A percentile compares a stretch with the other conserved stretches of the same genome.
Conservation (phyloP, 2,797 vertebrate genomes). For the Propithecus deckenii region DNA sequence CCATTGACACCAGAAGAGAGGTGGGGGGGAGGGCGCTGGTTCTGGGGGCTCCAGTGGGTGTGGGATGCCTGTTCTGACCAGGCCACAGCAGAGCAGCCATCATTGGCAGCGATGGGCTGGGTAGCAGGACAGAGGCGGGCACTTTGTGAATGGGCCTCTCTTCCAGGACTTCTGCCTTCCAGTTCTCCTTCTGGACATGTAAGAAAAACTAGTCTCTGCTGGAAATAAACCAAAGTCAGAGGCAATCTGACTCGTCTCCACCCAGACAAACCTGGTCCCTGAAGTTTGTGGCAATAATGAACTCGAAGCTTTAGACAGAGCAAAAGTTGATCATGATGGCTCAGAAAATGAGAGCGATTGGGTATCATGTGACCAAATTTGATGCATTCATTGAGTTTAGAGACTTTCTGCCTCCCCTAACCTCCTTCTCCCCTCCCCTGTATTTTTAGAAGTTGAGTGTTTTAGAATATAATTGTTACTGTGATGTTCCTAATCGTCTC, state of each 20-base stretch:
- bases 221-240: not conserved
- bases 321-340: not conserved
- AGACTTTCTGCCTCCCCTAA: not conserved
- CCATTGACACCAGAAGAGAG: not conserved
- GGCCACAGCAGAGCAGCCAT: not conserved
- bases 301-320: not conserved
- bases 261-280: not conserved
- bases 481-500: not conserved
- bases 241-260: not conserved
- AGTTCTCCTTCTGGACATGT: not conserved
- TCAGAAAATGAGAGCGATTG: not conserved
- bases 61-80: not conserved
- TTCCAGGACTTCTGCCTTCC: not conserved
- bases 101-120: not conserved
- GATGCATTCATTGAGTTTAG: not conserved
- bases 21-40: not conserved
- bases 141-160: not conserved
- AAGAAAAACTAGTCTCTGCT: not conserved
- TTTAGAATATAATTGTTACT: not conserved
- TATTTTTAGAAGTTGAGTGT: not conserved
- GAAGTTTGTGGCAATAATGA: not conserved
- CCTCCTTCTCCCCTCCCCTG: not conserved
- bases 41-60: not conserved
- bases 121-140: not conserved
- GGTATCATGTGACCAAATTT: not conserved